A percentile compares a stretch with the other conserved stretches of the same genome.
These are phyloP conservation scores for Pollachius pollachius DNA, from an alignment of 2,113 vertebrate genomes.

Conservation along the genomic window DNA sequence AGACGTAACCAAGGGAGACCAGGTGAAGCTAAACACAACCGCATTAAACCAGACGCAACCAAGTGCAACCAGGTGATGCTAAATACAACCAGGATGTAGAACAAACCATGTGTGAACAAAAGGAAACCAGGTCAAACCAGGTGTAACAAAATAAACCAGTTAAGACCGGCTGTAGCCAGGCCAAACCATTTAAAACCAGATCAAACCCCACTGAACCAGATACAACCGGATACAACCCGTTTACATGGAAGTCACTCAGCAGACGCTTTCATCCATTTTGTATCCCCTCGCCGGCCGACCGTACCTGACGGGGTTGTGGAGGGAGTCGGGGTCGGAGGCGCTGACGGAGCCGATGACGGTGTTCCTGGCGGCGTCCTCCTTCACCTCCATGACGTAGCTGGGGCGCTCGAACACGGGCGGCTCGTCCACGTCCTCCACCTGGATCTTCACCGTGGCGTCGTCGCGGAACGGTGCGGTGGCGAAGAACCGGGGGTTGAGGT, in stretches of 20 bases:
- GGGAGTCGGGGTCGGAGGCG: constrained; percentile 86
- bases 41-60: too few species aligned
- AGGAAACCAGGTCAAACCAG: too few species aligned
- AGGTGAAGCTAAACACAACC: too few species aligned
- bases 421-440: constrained; percentile 91
- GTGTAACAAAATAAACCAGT: too few species aligned
- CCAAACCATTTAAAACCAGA: too few species aligned
- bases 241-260: background rate
- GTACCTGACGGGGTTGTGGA: constrained; percentile 87
- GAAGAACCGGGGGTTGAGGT: constrained; percentile 83
- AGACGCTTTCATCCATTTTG: background rate
- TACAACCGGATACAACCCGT: background rate
- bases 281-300: constrained; percentile 3
- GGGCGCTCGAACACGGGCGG: constrained; percentile 85
- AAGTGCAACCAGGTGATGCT: too few species aligned
- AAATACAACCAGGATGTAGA: too few species aligned
- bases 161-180: too few species aligned
- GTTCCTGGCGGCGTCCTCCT: constrained; percentile 82
- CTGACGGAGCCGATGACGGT: constrained; percentile 80
- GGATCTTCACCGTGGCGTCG: constrained; percentile 82
- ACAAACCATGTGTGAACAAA: too few species aligned
- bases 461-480: constrained; percentile 87
- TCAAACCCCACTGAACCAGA: too few species aligned
- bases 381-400: constrained; percentile 87
- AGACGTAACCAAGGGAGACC: too few species aligned